Evolutionary conservation across 1,140 invertebrate species (phyloP), one percentile per base, ranked within the genome.

Genomic region (Campodea augens): DNA sequence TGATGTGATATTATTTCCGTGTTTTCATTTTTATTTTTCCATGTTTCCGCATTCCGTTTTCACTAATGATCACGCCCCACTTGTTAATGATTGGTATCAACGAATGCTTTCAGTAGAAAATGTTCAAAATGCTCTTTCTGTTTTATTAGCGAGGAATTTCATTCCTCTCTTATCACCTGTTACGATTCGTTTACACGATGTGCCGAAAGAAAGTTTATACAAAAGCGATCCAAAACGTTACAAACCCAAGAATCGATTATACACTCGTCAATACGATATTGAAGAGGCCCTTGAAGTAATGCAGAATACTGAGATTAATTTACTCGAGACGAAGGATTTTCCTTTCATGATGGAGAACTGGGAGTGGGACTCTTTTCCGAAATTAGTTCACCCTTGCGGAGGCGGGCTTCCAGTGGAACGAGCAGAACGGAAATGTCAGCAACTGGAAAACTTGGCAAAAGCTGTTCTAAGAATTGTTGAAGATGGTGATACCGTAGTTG

Each of bases 381-480:
- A 63, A 25, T 70, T 72, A n/a, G 77, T 80, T 4, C 77, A 80
- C 51, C 85, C 86, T 18, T 64, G 67, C 51, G 77, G 77, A 52
- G 86, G 85, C 0, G 72, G 81, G 23, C 62, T 95, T 40, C 90
- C 90, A 10, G 60, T 68, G 51, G 67, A 71, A 15, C 71, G 90
- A 38, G 62, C 79, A 3, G 57, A 71, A 21, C 69, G 84, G 46
- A 97, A 97, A 66, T 78, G 77, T 38, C 74, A 91, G 50, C 91
- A 97, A 59, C 57, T 97, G 21, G 79, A 90, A 61, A 93, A 86
- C 58, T 64, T 97, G 48, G 75, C 74, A n/a, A 75, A 77, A 55
- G 77, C 84, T 19, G 77, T 87, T 0, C 56, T 81, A 1, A 71
- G 74, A 38, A 60, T 90, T 38, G 78, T 73, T 0, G 10, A 41